phyloP scores from a whole-genome alignment of 2,797 vertebrate genomes.

The Denticeps clupeoides region DNA sequence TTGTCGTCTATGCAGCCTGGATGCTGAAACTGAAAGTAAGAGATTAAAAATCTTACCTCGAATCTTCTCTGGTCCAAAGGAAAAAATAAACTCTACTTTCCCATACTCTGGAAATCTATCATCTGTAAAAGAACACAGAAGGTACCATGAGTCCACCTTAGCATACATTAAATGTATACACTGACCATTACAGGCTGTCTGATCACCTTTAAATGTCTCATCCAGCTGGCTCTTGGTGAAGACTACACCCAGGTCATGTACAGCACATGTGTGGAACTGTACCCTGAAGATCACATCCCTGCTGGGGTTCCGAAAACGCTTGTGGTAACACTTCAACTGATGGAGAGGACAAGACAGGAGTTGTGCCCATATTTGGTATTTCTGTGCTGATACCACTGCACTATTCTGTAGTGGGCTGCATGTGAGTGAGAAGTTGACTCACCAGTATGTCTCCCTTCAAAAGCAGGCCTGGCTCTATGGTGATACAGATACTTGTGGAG shows the following conservation, averaged over 20 bases:
- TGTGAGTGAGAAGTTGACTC: constrained; percentile 28
- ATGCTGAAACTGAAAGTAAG: not conserved
- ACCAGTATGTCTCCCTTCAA: constrained; percentile 92
- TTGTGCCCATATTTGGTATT: not conserved
- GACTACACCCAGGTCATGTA: constrained; percentile 84
- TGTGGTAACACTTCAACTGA: constrained; percentile 86
- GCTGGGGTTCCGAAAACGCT: constrained; percentile 76
- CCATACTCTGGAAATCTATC: constrained; percentile 90
- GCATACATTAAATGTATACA: too few species aligned
- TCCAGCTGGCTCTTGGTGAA: constrained; percentile 90
- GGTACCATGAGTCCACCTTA: too few species aligned
- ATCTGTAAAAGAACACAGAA: constrained; percentile 60
- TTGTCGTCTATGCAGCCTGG: not conserved
- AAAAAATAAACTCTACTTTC: constrained; percentile 95
- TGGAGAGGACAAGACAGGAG: not conserved
- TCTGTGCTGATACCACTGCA: not conserved
- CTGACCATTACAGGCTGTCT: too few species aligned
- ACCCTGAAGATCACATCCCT: constrained; percentile 87
- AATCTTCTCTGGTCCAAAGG: constrained; percentile 91
- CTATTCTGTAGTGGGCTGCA: not conserved
- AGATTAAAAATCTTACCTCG: constrained; percentile 59
- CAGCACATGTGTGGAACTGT: constrained; percentile 93
- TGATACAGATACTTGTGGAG: constrained; percentile 91
- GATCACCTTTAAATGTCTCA: constrained; percentile 78
- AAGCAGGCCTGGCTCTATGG: constrained; percentile 82